Base-by-base conservation (phyloP, 2,113 vertebrate species). In the Apteryx mantelli region DNA sequence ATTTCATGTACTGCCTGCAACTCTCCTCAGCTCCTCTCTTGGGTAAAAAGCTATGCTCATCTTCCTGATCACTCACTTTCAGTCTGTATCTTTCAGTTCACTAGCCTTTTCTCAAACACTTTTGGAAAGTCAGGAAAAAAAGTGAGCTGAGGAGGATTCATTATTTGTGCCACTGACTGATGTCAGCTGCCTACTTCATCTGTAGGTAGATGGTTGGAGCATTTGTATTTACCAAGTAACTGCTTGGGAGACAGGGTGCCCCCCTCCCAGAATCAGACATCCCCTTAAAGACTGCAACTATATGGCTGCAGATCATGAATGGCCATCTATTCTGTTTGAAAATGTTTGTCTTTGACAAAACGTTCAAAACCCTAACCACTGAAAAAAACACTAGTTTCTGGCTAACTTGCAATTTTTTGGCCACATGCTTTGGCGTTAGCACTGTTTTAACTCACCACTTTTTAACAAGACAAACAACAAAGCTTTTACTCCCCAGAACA, bases 31-130 rank as follows among this genome's bases (percentile, higher is more conserved):
- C 44, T 89, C 32, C 58, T 69, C 34, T 73, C 40, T 26, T 24
- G 61, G 22, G 52, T 56, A 64, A 32, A 89, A 88, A 56, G 22
- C 52, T 16, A 3, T 1, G 0, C 1, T 36, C 1, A 1, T 60
- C 66, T 80, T 75, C 52, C 34, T 24, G 40, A 2, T 89, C 32
- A 9, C 48, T 44, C 46, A n/a, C 19, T 30, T 48, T n/a, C 63
- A 74, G 25, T 44, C 76, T 70, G 25, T 34, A 14, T 60, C 46
- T 60, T 85, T 68, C 52, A 55, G 36, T 71, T 81, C 34, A 36
- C 7, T 24, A 78, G 28, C 32, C 48, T 82, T 71, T 91, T 52
- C 74, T 84, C 21, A 48, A n/a, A 30, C 50, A 55, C 44, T 63
- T 58, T 71, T 46, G 40, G 50, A 20, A 69, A 91, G 66, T 21